Conservation (phyloP, 2,888 invertebrate species). For the Hemithea aestivaria region DNA sequence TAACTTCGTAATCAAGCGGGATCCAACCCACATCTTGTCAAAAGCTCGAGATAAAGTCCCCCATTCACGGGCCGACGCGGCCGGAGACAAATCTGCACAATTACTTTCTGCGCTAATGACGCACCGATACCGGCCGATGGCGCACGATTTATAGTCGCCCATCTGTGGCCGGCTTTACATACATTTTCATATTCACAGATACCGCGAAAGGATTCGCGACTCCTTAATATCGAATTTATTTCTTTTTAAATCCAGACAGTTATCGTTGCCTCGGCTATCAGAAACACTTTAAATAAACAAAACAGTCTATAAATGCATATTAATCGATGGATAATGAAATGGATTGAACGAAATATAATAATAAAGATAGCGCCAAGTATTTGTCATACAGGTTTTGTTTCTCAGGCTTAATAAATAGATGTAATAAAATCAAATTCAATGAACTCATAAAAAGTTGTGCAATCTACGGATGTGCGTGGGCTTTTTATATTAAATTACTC, state of each 20-base stretch:
- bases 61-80: conserved; percentile 44
- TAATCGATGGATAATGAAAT: too few relatives aligned
- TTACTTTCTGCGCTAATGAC: conserved; percentile 68
- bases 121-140: conserved; percentile 56
- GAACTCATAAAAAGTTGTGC: too few relatives aligned
- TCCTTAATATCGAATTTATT: conserved; percentile 30
- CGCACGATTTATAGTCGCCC: conserved; percentile 64
- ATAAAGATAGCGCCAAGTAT: background rate
- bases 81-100: conserved; percentile 64
- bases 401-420: too few relatives aligned
- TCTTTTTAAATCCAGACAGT: conserved; percentile 9
- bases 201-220: conserved; percentile 45
- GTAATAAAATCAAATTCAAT: background rate
- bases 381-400: background rate
- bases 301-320: too few relatives aligned
- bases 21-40: conserved; percentile 52
- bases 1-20: conserved; percentile 23
- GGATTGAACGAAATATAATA: background rate
- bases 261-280: conserved; percentile 2
- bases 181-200: conserved; percentile 66
- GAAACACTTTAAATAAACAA: background rate
- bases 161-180: conserved; percentile 65
- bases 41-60: conserved; percentile 46
- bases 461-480: too few relatives aligned
- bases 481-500: too few relatives aligned